These are phyloP conservation scores for Zosterops borbonicus DNA, from an alignment of 2,113 vertebrate species.

Conservation along the genomic window DNA sequence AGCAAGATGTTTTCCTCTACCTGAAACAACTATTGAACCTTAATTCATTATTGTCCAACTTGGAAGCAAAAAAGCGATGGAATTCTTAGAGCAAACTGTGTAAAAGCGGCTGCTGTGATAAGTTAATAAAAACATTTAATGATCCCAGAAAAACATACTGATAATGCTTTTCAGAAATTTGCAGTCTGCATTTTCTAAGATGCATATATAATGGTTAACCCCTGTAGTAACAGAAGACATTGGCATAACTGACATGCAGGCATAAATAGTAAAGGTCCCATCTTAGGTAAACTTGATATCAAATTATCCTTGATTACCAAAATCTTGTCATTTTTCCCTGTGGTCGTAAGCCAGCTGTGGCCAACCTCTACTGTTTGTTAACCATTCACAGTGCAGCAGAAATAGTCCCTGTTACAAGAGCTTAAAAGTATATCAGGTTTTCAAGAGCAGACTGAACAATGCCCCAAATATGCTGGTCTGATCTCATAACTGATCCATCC, in stretches of 20 bases:
- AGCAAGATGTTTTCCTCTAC: neutral
- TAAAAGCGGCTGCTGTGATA: neutral
- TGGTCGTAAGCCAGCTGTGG: neutral
- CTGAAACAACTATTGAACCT: neutral
- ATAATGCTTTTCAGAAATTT: neutral
- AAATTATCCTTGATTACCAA: neutral
- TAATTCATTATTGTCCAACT: neutral
- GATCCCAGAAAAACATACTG: neutral
- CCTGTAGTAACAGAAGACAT: neutral
- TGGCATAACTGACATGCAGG: neutral
- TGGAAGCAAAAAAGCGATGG: neutral
- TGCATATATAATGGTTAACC: neutral
- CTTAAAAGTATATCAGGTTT: neutral
- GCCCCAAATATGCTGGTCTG: neutral
- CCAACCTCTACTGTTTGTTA: neutral
- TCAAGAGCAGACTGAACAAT: neutral
- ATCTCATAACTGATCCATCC: neutral
- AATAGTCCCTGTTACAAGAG: neutral
- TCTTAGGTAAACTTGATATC: neutral
- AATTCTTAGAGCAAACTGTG: neutral
- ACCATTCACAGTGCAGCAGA: neutral
- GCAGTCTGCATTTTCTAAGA: neutral
- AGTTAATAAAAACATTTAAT: neutral
- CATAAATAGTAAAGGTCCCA: neutral
- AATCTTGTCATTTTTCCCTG: neutral